A percentile compares a stretch with the other conserved stretches of the same genome.
Evolutionary conservation across 2,797 vertebrate genomes (phyloP).

Genomic region (Tragelaphus eurycerus): DNA sequence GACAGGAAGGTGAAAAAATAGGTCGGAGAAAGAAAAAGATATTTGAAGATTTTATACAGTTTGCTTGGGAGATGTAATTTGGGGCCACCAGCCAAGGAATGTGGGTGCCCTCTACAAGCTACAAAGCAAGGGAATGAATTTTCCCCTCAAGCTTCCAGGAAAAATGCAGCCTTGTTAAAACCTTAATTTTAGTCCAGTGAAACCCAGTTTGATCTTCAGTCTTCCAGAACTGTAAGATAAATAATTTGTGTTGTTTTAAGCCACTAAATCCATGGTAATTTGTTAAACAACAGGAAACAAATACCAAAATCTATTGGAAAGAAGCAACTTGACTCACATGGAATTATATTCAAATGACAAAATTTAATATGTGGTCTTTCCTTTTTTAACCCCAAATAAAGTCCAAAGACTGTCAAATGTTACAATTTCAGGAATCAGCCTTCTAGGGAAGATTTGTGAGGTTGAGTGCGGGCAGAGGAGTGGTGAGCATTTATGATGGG

Average conservation of each 20-base stretch:
- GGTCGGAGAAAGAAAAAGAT: neutral
- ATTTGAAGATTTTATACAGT: neutral
- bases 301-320: neutral
- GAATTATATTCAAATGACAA: neutral
- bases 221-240: neutral
- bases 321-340: neutral
- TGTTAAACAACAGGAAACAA: neutral
- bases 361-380: neutral
- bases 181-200: neutral
- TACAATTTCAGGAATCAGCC: neutral
- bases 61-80: neutral
- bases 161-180: neutral
- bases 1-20: neutral
- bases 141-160: neutral
- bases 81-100: neutral
- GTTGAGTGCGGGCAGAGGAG: neutral
- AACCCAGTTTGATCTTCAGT: neutral
- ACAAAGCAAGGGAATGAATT: neutral
- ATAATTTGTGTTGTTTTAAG: neutral
- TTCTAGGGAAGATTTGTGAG: neutral
- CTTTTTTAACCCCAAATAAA: neutral
- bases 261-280: neutral
- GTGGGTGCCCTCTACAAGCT: neutral
- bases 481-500: neutral
- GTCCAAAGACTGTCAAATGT: neutral